Conservation (phyloP, 37 sponge, comb jelly and placozoan species). For the Chondrilla cf. caribensis region DNA sequence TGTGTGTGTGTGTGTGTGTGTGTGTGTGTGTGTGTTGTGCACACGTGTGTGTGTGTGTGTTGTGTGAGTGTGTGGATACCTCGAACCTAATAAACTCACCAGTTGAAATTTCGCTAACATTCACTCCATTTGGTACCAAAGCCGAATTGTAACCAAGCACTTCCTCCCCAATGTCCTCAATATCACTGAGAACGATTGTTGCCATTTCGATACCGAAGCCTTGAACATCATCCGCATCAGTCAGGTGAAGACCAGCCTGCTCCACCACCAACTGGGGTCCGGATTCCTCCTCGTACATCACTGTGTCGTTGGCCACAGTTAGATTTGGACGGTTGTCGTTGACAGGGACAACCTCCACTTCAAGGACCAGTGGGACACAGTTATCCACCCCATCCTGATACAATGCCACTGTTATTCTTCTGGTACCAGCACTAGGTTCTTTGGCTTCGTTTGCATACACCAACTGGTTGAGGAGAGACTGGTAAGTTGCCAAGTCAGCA, state of each 20-base stretch:
- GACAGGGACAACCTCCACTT: conserved; percentile 27
- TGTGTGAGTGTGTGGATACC: too few relatives aligned
- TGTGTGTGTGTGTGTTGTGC: too few relatives aligned
- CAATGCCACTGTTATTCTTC: conserved; percentile 18
- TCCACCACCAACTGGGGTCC: conserved; percentile 20
- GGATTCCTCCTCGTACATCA: conserved; percentile 29
- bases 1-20: too few relatives aligned
- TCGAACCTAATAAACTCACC: not conserved
- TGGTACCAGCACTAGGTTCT: conserved; percentile 37
- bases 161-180: not conserved
- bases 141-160: not conserved
- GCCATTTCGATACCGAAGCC: conserved; percentile 37
- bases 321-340: conserved; percentile 60
- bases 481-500: not conserved
- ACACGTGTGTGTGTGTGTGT: too few relatives aligned
- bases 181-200: conserved; percentile 13
- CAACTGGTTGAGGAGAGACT: conserved; percentile 24
- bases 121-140: too few relatives aligned
- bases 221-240: conserved; percentile 38
- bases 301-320: not conserved
- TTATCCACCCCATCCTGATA: conserved; percentile 12
- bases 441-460: conserved; percentile 34
- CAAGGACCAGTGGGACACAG: not conserved
- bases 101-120: too few relatives aligned
- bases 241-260: not conserved